Evolutionary conservation across 30 jellyfish, hydroid and myxozoan genomes (phyloP), one percentile per base, ranked within the genome.

Genomic region (Cassiopea xamachana): DNA sequence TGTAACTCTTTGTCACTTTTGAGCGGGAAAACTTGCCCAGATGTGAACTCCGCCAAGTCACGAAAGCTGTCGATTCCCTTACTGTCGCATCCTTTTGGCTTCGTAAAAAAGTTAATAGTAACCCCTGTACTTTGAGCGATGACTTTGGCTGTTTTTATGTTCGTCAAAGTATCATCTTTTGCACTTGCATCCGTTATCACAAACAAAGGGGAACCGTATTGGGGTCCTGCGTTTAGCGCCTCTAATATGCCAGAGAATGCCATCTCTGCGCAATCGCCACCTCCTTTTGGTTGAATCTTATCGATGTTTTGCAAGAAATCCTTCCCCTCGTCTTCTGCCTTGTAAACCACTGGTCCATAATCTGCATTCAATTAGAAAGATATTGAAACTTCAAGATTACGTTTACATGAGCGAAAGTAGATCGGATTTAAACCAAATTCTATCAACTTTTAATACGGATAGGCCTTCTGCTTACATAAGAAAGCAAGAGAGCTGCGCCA

Each of bases 111-210:
- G 74, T 93, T 90, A 39, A 94, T 87, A 13, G 93, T 90, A 7
- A 97, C 85, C 27, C 94, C 94, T 44, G 92, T 82, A 72, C 92
- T 85, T 48, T 90, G 90, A 1, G 98, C 98, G n/a, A 87, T 88
- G 43, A 95, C 93, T 76, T 94, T 91, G 15, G 95, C 93, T 14
- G 94, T 85, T 64, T 77, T 77, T 71, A 91, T 59, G 69, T 86
- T 90, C 44, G 94, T 92, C 46, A 80, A 80, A 14, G 97, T 85
- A 19, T 83, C 91, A 60, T 94, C 98, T 87, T 94, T 94, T 46
- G 98, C 97, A 72, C 93, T 87, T 62, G 98, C 98, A 77, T 94
- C 98, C 3, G 98, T 94, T 82, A 94, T 91, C 67, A 94, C 98
- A 76, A 82, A 94, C 92, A 94, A 67, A 1, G 97, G 96, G 17